Evolutionary conservation across 2,888 invertebrate species (phyloP), one percentile per base, ranked within the genome.

Genomic region (Drosophila fungiperda): DNA sequence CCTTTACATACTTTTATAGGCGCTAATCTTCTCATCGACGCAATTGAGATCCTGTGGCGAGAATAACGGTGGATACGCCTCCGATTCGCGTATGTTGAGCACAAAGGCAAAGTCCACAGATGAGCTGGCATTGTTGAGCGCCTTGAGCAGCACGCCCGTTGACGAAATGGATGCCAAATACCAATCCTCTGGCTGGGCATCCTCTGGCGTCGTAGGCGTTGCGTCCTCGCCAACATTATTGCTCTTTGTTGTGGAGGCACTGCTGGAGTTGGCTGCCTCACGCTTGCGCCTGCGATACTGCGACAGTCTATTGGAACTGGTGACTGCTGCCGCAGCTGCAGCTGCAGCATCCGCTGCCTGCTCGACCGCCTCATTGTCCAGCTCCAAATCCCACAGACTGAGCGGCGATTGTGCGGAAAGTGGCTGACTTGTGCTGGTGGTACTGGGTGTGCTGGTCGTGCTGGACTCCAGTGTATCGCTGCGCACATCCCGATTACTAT

Each of bases 31-130:
- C 76, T 94, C 93, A 67, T 94, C 94, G 45, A 96, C 95, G 87
- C 96, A 96, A 74, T 95, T 94, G 49, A 95, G 92, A 86, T 96
- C 96, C 82, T 94, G 94, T 38, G 95, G 95, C 52, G 95, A 90
- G 55, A 95, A 91, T 48, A 95, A 91, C 52, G 94, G 94, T 73
- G 94, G 94, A 80, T 93, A 94, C 35, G 93, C 93, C 69, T 95
- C 94, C 0, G 96, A 94, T 76, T 95, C 96, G 77, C 96, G 94
- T 95, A 97, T 96, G 88, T 96, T 96, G 9, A 96, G 95, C 7
- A 96, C 94, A 91, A 97, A 96, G 23, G 96, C 94, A 57, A 96
- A 93, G 92, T 97, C 95, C 74, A 95, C 91, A 57, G 94, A 93
- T 53, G 94, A 92, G 11, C 78, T 83, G 12, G 79, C 80, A 38